Percentiles rank a stretch among this genome's conserved stretches.
These are phyloP conservation scores for Lepus oiostolus DNA, from an alignment of 2,797 vertebrate species.

Conservation along the genomic window DNA sequence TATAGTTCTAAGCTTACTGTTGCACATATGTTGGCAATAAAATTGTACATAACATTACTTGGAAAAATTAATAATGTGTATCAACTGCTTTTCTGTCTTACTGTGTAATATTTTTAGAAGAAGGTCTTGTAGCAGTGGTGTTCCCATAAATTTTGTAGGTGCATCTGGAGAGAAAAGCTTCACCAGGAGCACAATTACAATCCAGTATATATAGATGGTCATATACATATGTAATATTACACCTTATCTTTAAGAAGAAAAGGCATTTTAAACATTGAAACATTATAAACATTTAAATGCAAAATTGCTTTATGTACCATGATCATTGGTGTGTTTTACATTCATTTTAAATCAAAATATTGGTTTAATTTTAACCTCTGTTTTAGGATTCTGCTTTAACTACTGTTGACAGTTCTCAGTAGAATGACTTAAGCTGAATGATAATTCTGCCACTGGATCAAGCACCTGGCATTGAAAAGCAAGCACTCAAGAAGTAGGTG, in stretches of 20 bases:
- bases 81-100: conserved; percentile 84
- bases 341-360: conserved; percentile 45
- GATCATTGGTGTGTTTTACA: conserved; percentile 47
- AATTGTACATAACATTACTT: conserved; percentile 97
- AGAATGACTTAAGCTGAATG: conserved; percentile 14
- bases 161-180: conserved; percentile 54
- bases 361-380: conserved; percentile 62
- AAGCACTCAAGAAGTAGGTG: conserved; percentile 35
- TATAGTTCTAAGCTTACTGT: conserved; percentile 98
- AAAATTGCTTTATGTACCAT: conserved; percentile 31
- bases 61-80: conserved; percentile 84
- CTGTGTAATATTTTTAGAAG: conserved; percentile 35
- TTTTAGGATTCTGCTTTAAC: conserved; percentile 49
- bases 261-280: conserved; percentile 33
- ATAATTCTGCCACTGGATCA: conserved; percentile 42
- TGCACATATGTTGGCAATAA: conserved; percentile 95
- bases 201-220: not conserved
- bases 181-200: not conserved
- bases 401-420: conserved; percentile 38
- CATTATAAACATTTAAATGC: not conserved
- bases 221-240: not conserved
- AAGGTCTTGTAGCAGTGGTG: not conserved
- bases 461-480: not conserved
- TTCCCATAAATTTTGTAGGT: conserved; percentile 42
- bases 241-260: conserved; percentile 32